A percentile compares a stretch with the other conserved stretches of the same genome.
phyloP scores from a whole-genome alignment of 2,888 invertebrate species.

The Spicauda simplicius region DNA sequence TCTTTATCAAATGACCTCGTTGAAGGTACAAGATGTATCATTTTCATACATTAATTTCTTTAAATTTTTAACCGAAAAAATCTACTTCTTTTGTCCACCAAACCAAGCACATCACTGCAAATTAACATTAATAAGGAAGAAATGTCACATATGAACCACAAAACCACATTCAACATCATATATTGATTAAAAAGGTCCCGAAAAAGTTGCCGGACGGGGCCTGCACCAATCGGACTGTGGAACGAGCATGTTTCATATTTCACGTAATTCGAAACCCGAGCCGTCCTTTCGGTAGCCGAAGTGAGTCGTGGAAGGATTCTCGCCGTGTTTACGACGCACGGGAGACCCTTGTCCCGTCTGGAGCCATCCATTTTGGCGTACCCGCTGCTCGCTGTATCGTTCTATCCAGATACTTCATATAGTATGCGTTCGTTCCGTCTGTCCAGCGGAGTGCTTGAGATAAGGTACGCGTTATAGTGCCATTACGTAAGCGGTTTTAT shows the following conservation, averaged over 20 bases:
- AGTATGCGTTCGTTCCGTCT: constrained; percentile 1
- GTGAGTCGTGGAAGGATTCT: background rate
- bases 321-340: constrained; percentile 4
- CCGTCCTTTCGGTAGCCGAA: background rate
- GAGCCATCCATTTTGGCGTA: background rate
- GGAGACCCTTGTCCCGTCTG: constrained; percentile 6
- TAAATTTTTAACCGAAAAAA: no score
- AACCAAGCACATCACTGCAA: no score
- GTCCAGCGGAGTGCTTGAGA: constrained; percentile 9
- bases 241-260: constrained; percentile 6
- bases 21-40: no score
- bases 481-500: no score
- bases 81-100: no score
- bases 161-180: no score
- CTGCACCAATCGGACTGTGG: background rate
- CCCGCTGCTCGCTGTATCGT: background rate
- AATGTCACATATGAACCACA: no score
- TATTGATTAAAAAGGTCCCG: background rate
- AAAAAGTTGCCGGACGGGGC: background rate
- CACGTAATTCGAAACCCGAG: background rate
- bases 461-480: background rate
- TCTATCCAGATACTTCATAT: no score
- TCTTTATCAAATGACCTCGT: no score
- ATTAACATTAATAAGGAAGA: no score
- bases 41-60: no score